These are phyloP conservation scores for Apotomis betuletana DNA, from an alignment of 2,888 invertebrate species.

Conservation along the genomic window DNA sequence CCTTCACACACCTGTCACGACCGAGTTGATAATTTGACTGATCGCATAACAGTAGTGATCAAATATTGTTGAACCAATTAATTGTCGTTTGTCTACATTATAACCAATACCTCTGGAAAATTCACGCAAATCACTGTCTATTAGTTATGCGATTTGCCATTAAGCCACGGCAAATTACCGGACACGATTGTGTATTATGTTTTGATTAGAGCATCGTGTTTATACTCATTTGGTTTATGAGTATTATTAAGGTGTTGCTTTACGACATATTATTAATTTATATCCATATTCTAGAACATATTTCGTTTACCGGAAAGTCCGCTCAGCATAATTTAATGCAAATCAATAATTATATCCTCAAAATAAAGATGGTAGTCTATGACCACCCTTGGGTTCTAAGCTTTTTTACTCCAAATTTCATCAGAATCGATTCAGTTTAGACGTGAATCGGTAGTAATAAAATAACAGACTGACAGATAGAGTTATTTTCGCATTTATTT, in stretches of 20 bases:
- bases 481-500: too few relatives aligned
- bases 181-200: constrained; percentile 9
- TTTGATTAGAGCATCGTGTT: constrained; percentile 5
- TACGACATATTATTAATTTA: neutral
- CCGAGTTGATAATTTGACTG: constrained; percentile 24
- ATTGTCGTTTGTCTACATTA: constrained; percentile 25
- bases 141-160: constrained; percentile 22
- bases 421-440: too few relatives aligned
- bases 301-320: neutral
- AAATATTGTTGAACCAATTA: constrained; percentile 16
- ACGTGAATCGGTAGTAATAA: too few relatives aligned
- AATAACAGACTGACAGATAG: too few relatives aligned
- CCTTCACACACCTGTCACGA: constrained; percentile 16
- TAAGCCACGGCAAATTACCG: constrained; percentile 12
- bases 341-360: too few relatives aligned
- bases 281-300: constrained; percentile 9
- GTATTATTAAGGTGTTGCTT: neutral
- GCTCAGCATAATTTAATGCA: too few relatives aligned
- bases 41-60: constrained; percentile 24
- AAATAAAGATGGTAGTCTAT: too few relatives aligned
- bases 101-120: constrained; percentile 28
- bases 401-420: too few relatives aligned
- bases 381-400: too few relatives aligned
- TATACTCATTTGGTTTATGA: constrained; percentile 14
- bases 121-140: constrained; percentile 12